phyloP scores from a whole-genome alignment of 1,140 invertebrate species.

The Linepithema humile region DNA sequence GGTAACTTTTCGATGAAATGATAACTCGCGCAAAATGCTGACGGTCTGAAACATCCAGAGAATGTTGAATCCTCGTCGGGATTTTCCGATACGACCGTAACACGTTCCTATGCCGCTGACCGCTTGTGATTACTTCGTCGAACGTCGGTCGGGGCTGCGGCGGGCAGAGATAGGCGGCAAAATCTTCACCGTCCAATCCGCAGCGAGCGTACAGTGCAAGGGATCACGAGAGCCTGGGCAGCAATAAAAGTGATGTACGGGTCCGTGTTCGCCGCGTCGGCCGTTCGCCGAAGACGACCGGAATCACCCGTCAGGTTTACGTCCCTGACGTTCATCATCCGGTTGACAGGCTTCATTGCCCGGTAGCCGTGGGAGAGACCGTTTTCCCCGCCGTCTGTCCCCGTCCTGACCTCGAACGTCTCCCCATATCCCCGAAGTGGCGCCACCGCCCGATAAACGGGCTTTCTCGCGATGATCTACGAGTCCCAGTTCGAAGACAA shows the following conservation, averaged over 20 bases:
- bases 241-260: slow-evolving; percentile 82
- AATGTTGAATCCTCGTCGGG: slow-evolving; percentile 41
- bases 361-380: slow-evolving; percentile 64
- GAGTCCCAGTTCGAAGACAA: slow-evolving; percentile 53
- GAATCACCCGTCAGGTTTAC: slow-evolving; percentile 81
- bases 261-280: slow-evolving; percentile 65
- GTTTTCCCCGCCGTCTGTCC: slow-evolving; percentile 58
- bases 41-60: slow-evolving; percentile 21
- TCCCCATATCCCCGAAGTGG: slow-evolving; percentile 69
- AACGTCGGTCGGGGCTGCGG: slow-evolving; percentile 34
- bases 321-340: slow-evolving; percentile 79
- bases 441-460: slow-evolving; percentile 74
- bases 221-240: slow-evolving; percentile 62
- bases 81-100: slow-evolving; percentile 49
- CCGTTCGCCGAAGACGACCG: slow-evolving; percentile 61
- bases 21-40: slow-evolving; percentile 22
- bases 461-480: slow-evolving; percentile 51
- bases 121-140: slow-evolving; percentile 49
- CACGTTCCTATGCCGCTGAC: slow-evolving; percentile 35
- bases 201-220: slow-evolving; percentile 46
- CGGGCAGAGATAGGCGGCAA: slow-evolving; percentile 50
- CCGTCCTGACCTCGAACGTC: slow-evolving; percentile 34
- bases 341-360: slow-evolving; percentile 80
- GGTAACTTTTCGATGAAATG: neutral
- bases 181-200: slow-evolving; percentile 60